A percentile compares a stretch with the other conserved stretches of the same genome.
Evolutionary conservation across 2,888 invertebrate species (phyloP).

Genomic region (Rhagonycha lutea): DNA sequence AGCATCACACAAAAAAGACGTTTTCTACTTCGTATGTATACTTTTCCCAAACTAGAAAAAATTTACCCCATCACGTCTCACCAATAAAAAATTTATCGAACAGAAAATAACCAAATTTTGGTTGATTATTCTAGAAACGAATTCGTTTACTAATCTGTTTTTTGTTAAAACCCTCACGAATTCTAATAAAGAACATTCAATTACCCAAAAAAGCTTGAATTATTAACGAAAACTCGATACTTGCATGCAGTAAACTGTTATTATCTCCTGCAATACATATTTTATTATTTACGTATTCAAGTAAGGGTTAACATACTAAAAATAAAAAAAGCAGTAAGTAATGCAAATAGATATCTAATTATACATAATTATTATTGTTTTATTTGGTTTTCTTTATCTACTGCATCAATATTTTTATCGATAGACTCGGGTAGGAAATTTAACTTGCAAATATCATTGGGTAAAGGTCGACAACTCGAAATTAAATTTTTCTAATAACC

Average conservation of each 20-base stretch:
- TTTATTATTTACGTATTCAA: background rate
- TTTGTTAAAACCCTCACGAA: background rate
- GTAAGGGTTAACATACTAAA: background rate
- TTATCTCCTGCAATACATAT: background rate
- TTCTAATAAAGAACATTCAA: background rate
- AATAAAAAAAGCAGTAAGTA: background rate
- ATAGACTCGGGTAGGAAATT: background rate
- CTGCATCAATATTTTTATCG: background rate
- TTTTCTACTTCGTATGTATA: background rate
- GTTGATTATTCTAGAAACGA: background rate
- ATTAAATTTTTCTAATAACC: background rate
- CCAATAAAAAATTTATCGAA: background rate
- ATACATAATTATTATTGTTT: background rate
- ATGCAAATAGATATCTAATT: background rate
- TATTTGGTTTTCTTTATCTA: background rate
- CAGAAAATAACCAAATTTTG: background rate
- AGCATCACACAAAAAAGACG: background rate
- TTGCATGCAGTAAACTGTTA: background rate
- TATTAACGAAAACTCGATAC: background rate
- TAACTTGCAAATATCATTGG: background rate
- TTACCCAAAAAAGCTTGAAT: background rate
- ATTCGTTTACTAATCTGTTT: background rate
- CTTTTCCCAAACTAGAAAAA: background rate
- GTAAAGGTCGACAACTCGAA: background rate
- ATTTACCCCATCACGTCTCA: background rate